Percentiles rank a stretch among this genome's conserved stretches.
phyloP scores from a whole-genome alignment of 1,140 invertebrate genomes.

The Drosophila saltans region DNA sequence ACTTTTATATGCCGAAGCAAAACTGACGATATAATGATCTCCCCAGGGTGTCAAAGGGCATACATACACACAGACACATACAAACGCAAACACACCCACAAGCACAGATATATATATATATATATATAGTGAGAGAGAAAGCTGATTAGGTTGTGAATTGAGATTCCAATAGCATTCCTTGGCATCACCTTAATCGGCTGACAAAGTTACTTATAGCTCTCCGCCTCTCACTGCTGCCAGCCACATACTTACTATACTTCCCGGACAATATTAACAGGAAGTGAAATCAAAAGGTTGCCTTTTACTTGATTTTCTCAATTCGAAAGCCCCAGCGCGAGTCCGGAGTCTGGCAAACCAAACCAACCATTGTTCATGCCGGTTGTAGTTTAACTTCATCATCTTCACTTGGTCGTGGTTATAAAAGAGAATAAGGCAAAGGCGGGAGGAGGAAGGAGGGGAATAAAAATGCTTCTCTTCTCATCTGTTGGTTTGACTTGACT shows the following conservation, averaged over 20 bases:
- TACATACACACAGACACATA: neutral
- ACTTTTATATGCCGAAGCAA: conserved; percentile 42
- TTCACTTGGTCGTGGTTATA: conserved; percentile 61
- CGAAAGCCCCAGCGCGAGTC: conserved; percentile 24
- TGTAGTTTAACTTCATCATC: conserved; percentile 79
- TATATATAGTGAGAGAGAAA: conserved; percentile 26
- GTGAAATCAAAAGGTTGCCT: conserved; percentile 80
- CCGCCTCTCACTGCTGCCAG: conserved; percentile 11
- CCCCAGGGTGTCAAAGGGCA: conserved; percentile 58
- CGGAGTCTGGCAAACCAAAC: conserved; percentile 23
- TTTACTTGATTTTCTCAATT: conserved; percentile 78
- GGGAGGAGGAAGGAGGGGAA: conserved; percentile 18
- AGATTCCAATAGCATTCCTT: conserved; percentile 73
- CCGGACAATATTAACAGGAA: conserved; percentile 77
- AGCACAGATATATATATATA: neutral
- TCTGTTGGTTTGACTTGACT: conserved; percentile 32
- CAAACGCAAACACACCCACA: neutral
- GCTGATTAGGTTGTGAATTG: conserved; percentile 67
- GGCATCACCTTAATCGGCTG: conserved; percentile 80
- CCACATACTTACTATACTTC: conserved; percentile 17
- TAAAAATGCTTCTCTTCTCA: no score
- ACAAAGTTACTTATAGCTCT: conserved; percentile 77
- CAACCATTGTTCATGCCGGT: conserved; percentile 65
- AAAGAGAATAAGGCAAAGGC: neutral
- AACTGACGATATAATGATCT: conserved; percentile 80